phyloP scores from a whole-genome alignment of 2,113 vertebrate genomes.

The Psephotus haematonotus region DNA sequence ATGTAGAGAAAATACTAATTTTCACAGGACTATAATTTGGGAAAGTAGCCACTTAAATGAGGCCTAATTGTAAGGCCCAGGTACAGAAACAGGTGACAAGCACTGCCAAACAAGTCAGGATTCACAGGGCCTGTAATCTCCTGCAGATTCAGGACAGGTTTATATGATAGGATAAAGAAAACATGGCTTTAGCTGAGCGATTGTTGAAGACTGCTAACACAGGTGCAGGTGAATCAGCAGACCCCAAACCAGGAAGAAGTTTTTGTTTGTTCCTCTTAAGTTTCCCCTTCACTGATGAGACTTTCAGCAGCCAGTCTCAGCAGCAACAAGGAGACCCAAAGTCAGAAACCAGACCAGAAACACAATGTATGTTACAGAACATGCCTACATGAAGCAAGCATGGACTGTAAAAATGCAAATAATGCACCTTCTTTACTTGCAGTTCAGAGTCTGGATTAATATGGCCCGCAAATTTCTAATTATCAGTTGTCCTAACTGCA shows the following conservation, averaged over 20 bases:
- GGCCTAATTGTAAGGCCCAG: background rate
- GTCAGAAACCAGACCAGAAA: background rate
- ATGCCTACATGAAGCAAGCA: background rate
- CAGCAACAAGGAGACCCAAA: background rate
- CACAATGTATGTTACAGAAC: background rate
- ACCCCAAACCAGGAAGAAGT: background rate
- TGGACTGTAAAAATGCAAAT: background rate
- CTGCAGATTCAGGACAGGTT: background rate
- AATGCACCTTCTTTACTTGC: background rate
- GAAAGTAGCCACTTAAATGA: background rate
- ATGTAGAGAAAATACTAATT: background rate
- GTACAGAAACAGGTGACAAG: background rate
- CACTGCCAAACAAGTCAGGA: background rate
- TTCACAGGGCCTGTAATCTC: background rate
- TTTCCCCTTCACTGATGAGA: background rate
- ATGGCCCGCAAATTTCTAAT: background rate
- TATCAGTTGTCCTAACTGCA: background rate
- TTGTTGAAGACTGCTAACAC: background rate
- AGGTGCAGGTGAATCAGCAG: background rate
- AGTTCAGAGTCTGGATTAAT: background rate
- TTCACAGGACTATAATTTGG: background rate
- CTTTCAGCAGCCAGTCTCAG: background rate
- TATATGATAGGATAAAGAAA: background rate
- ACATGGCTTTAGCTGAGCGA: fast-evolving
- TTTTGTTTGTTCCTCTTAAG: background rate